Evolutionary conservation across 2,797 vertebrate species (phyloP).

Genomic region (Pseudomugil gertrudae): DNA sequence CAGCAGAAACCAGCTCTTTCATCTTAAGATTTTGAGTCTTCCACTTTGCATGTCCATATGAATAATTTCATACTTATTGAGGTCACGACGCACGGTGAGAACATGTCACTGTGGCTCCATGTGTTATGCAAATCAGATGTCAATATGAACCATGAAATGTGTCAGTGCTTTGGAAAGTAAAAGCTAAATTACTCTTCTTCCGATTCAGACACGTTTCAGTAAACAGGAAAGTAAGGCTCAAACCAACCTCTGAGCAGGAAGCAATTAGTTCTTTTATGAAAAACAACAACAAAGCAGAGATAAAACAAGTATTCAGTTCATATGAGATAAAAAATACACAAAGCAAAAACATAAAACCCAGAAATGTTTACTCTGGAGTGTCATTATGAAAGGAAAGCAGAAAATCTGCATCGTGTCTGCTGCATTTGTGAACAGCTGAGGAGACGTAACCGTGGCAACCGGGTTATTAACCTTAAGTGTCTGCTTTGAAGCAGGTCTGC

Average conservation of each 20-base stretch:
- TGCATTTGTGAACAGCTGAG: slow-evolving; percentile 12
- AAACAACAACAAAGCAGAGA: slow-evolving; percentile 14
- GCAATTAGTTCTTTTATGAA: slow-evolving; percentile 7
- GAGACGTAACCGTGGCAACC: background rate
- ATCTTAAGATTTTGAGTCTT: slow-evolving; percentile 84
- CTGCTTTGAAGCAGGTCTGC: slow-evolving; percentile 20
- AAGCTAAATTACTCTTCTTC: slow-evolving; percentile 21
- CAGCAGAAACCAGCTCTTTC: slow-evolving; percentile 98
- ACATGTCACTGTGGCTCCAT: slow-evolving; percentile 49
- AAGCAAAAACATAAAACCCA: slow-evolving; percentile 47
- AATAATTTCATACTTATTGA: slow-evolving; percentile 48
- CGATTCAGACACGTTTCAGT: slow-evolving; percentile 54
- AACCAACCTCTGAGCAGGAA: slow-evolving; percentile 34
- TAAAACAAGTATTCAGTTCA: slow-evolving; percentile 43
- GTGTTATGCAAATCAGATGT: slow-evolving; percentile 57
- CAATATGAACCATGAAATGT: slow-evolving; percentile 55
- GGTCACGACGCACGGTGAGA: slow-evolving; percentile 58
- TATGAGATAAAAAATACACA: slow-evolving; percentile 54
- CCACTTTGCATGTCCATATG: slow-evolving; percentile 34
- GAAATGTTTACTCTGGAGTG: slow-evolving; percentile 68
- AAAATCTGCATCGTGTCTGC: slow-evolving; percentile 7
- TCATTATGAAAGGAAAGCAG: slow-evolving; percentile 11
- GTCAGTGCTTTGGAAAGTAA: slow-evolving; percentile 49
- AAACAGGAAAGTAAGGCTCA: slow-evolving; percentile 45
- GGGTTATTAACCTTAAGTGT: slow-evolving; percentile 25